Evolutionary conservation across 2,888 invertebrate genomes (phyloP).

Genomic region (Mythimna albipuncta): DNA sequence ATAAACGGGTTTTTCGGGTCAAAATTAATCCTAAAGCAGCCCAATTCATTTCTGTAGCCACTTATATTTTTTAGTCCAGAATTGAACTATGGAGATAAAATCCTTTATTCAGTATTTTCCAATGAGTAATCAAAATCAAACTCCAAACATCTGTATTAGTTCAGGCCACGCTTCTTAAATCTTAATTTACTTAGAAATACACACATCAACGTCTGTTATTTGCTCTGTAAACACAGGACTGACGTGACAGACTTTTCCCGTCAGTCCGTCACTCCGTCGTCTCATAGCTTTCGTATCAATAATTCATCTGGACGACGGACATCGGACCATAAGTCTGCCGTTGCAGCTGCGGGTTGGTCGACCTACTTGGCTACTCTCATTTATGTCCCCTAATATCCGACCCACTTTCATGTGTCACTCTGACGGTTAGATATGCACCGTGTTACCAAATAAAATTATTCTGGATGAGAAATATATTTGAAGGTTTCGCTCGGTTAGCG

Average conservation of each 20-base stretch:
- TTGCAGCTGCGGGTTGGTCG: conserved; percentile 65
- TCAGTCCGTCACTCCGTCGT: conserved; percentile 45
- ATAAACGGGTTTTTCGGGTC: not conserved
- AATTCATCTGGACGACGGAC: conserved; percentile 77
- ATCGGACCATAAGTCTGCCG: conserved; percentile 70
- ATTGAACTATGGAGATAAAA: not conserved
- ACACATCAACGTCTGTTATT: conserved; percentile 36
- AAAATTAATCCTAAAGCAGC: not conserved
- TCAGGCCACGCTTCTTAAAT: conserved; percentile 37
- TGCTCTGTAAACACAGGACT: conserved; percentile 32
- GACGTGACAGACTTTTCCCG: conserved; percentile 45
- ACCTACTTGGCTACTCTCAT: conserved; percentile 83
- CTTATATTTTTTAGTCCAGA: not conserved
- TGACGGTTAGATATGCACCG: conserved; percentile 71
- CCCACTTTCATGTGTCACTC: conserved; percentile 80
- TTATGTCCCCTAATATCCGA: conserved; percentile 87
- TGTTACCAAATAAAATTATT: conserved; percentile 71
- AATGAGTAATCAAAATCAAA: not conserved
- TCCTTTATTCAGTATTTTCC: not conserved
- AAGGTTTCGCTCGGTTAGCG: conserved; percentile 29
- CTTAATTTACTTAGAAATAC: conserved; percentile 29
- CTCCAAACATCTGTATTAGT: conserved; percentile 9
- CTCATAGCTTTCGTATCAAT: conserved; percentile 72
- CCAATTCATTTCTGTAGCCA: not conserved
- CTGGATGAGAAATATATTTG: conserved; percentile 40